Conservation (phyloP, 2,797 vertebrate species). For the Sciurus vulgaris region DNA sequence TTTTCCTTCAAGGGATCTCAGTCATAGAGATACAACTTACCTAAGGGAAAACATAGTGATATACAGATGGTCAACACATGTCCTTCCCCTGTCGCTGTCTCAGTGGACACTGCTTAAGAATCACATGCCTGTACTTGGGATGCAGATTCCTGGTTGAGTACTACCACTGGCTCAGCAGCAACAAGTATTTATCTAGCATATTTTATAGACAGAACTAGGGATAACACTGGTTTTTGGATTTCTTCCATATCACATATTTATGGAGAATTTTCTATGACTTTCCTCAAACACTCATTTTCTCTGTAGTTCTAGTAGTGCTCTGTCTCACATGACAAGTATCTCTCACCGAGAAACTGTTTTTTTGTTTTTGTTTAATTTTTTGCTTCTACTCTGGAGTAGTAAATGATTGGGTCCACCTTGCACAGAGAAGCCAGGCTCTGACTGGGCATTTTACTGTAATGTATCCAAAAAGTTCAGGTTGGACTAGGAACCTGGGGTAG, state of each 20-base stretch:
- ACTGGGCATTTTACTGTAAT: neutral
- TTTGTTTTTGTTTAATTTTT: too few species aligned
- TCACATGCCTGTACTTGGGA: neutral
- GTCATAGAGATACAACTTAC: neutral
- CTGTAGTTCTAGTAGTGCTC: neutral
- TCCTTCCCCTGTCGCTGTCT: neutral
- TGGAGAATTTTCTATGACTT: neutral
- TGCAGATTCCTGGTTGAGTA: neutral
- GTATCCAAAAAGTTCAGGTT: slow-evolving; percentile 1
- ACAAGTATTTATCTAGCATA: neutral
- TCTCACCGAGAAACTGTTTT: neutral
- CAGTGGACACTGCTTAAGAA: neutral
- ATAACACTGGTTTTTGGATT: neutral
- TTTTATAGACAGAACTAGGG: neutral
- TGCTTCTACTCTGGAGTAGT: neutral
- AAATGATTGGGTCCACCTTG: neutral
- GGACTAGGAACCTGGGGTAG: neutral
- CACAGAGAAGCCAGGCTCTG: neutral
- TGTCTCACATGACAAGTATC: neutral
- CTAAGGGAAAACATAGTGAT: neutral
- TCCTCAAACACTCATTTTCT: neutral
- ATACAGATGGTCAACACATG: neutral
- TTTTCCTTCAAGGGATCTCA: neutral
- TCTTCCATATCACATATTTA: neutral
- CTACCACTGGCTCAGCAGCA: neutral